Conservation (phyloP, 2,797 vertebrate species). For the Sciurus vulgaris region DNA sequence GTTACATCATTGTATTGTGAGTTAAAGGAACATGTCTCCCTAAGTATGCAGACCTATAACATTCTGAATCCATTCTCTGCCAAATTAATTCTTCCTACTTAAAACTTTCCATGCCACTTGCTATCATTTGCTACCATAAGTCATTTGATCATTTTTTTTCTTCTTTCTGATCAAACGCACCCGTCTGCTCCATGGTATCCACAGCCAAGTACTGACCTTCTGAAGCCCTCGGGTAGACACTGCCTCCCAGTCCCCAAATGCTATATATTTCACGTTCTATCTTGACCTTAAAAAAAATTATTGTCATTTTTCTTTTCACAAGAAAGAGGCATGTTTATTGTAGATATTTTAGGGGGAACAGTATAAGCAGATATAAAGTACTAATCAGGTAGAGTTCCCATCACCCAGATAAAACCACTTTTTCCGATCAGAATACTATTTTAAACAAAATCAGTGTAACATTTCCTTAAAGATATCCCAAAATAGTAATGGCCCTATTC, state of each 20-base stretch:
- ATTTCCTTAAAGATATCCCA: neutral
- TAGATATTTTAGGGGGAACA: neutral
- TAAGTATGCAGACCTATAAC: constrained; percentile 37
- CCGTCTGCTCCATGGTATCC: neutral
- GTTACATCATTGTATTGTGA: constrained; percentile 11
- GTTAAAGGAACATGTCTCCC: constrained; percentile 50
- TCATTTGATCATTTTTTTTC: neutral
- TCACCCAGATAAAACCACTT: neutral
- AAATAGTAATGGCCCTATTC: neutral
- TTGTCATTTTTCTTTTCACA: constrained; percentile 15
- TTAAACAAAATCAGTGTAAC: constrained; percentile 46
- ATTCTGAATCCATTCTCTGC: constrained; percentile 33
- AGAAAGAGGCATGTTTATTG: constrained; percentile 28
- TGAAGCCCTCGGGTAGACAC: neutral
- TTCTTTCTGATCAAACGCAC: constrained; percentile 2
- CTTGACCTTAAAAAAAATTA: neutral
- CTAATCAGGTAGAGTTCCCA: neutral
- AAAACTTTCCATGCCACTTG: constrained; percentile 37
- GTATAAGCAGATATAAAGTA: constrained; percentile 43
- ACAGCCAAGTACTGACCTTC: neutral
- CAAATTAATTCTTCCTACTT: neutral
- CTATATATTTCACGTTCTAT: neutral
- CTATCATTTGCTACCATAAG: neutral
- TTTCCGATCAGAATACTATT: constrained; percentile 7
- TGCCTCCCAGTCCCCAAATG: neutral